phyloP scores from a whole-genome alignment of 2,113 vertebrate species.

The Aegotheles bennettii region DNA sequence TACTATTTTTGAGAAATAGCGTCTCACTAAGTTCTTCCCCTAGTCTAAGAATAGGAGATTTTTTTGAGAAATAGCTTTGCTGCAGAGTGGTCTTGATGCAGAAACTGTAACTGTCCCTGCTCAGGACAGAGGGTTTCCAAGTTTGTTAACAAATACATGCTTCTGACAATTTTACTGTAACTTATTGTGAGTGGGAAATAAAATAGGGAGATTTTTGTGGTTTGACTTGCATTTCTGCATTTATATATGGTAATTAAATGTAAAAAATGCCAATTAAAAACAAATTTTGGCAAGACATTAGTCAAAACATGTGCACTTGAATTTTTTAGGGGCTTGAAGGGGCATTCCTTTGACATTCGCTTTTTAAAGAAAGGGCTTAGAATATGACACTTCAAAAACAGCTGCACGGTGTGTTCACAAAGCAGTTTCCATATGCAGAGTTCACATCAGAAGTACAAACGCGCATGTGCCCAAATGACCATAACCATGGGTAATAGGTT shows the following conservation, averaged over 20 bases:
- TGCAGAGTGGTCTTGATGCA: background rate
- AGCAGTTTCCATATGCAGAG: background rate
- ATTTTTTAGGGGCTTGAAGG: background rate
- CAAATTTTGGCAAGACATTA: constrained; percentile 53
- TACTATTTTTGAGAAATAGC: constrained; percentile 3
- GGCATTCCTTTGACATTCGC: constrained; percentile 10
- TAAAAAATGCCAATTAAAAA: constrained; percentile 48
- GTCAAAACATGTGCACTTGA: background rate
- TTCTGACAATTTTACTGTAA: background rate
- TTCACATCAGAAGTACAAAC: background rate
- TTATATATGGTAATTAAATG: constrained; percentile 17
- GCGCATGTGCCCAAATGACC: background rate
- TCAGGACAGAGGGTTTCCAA: background rate
- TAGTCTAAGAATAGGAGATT: constrained; percentile 26
- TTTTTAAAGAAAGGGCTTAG: background rate
- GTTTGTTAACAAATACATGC: background rate
- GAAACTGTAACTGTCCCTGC: background rate
- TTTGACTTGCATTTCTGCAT: constrained; percentile 15
- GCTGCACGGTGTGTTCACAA: background rate
- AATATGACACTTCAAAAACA: constrained; percentile 42
- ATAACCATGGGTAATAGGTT: background rate
- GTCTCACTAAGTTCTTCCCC: background rate
- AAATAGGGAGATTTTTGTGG: constrained; percentile 30
- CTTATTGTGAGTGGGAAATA: background rate
- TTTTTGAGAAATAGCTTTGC: background rate